phyloP scores from a whole-genome alignment of 2,797 vertebrate genomes.

The Microchirus variegatus region DNA sequence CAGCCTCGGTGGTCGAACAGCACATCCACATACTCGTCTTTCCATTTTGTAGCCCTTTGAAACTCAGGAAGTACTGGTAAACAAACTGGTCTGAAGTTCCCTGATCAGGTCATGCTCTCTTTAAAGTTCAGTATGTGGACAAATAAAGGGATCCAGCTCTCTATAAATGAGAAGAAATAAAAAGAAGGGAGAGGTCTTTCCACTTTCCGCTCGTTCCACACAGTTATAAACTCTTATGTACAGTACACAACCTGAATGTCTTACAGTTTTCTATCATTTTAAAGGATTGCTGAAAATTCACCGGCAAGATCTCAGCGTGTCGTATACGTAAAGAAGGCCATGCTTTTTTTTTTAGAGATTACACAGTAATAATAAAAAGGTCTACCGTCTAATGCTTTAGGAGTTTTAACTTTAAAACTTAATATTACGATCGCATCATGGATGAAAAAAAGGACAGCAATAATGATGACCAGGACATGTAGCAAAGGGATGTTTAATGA shows the following conservation, averaged over 20 bases:
- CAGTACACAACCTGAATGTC: constrained; percentile 71
- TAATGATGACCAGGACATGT: constrained; percentile 80
- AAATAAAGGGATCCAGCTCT: constrained; percentile 76
- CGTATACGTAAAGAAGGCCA: constrained; percentile 68
- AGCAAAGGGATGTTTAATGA: constrained; percentile 84
- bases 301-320: constrained; percentile 45
- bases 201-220: too few relatives aligned
- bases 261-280: constrained; percentile 52
- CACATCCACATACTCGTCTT: constrained; percentile 33
- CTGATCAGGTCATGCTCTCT: constrained; percentile 73
- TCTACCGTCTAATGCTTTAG: constrained; percentile 44
- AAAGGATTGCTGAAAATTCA: constrained; percentile 58
- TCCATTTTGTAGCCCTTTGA: constrained; percentile 80
- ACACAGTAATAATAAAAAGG: constrained; percentile 56
- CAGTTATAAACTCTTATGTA: constrained; percentile 51
- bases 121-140: constrained; percentile 52
- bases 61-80: constrained; percentile 76
- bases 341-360: constrained; percentile 66
- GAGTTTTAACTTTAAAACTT: constrained; percentile 55
- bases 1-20: constrained; percentile 32
- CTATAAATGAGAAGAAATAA: constrained; percentile 37
- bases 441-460: constrained; percentile 63
- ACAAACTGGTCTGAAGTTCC: constrained; percentile 70
- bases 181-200: constrained; percentile 44
- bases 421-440: constrained; percentile 66